phyloP scores from a whole-genome alignment of 2,797 vertebrate genomes.

The Buphagus erythrorhynchus region DNA sequence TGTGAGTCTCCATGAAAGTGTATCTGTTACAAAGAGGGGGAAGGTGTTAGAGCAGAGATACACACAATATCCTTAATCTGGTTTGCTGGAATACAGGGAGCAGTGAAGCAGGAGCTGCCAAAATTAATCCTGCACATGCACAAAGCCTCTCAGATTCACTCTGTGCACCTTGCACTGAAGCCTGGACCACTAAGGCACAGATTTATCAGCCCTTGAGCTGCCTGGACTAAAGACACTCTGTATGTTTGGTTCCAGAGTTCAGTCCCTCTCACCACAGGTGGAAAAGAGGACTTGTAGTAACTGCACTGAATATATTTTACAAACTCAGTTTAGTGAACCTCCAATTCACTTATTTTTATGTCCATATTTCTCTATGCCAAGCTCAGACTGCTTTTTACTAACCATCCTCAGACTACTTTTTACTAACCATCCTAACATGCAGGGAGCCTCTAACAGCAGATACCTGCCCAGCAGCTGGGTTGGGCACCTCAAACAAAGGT shows the following conservation, averaged over 20 bases:
- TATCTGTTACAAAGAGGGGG: rapidly evolving
- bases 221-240: background rate
- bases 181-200: background rate
- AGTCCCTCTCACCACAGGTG: background rate
- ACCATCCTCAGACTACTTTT: background rate
- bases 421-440: background rate
- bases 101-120: background rate
- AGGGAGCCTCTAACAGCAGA: background rate
- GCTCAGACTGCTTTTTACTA: background rate
- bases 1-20: background rate
- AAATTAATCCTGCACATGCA: background rate
- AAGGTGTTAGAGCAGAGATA: background rate
- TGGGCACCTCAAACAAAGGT: rapidly evolving
- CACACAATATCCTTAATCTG: background rate
- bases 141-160: background rate
- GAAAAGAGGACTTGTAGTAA: background rate
- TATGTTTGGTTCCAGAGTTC: background rate
- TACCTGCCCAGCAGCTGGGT: background rate
- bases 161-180: background rate
- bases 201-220: background rate
- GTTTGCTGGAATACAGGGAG: background rate
- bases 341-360: background rate
- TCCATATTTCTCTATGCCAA: background rate
- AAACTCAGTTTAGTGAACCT: background rate
- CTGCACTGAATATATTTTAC: background rate